Evolutionary conservation across 1,140 invertebrate species (phyloP), one percentile per base, ranked within the genome.

Genomic region (Drosophila sulfurigaster): DNA sequence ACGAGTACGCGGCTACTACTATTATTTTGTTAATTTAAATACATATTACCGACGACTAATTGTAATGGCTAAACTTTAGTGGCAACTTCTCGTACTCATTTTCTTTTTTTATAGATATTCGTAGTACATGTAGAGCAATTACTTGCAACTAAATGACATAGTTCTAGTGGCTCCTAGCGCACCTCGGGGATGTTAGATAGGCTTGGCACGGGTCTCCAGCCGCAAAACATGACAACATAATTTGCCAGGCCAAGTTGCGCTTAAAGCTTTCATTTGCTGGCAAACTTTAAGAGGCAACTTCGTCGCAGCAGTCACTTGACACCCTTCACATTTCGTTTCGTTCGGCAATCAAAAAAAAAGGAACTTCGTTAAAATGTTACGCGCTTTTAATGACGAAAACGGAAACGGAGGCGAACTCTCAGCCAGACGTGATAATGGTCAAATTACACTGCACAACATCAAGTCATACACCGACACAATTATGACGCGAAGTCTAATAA

Each of bases 301-400:
- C 69, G 35, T 10, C 35, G 2, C 10, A 6, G 30, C 30, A 49
- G 13, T 60, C 46, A 78, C 71, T 79, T 62, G 63, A 28, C 49
- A 63, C 73, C 48, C 57, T 62, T 46, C 28, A 35, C 25, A 2
- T 74, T 73, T 11, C 52, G 79, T 81, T 54, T 32, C 81, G 65
- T 76, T 58, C 35, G 56, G 48, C 64, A 88, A 88, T 87, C 82
- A 82, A 82, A 82, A 82, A 77, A 88, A 88, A 83, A 25, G 20
- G 20, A 25, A 25, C 67, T 49, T 59, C 64, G 79, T 83, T 89
- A 57, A 89, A 89, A 81, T 49, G 66, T 81, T 87, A 87, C 80
- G 83, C 83, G 83, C 70, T 87, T 86, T 80, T 88, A 88, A 87
- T 89, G 85, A 76, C 67, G 80, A 49, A 48, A 38, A n/a, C 51